These are phyloP conservation scores for Poecilus cupreus DNA, from an alignment of 2,888 invertebrate genomes.

Conservation along the genomic window DNA sequence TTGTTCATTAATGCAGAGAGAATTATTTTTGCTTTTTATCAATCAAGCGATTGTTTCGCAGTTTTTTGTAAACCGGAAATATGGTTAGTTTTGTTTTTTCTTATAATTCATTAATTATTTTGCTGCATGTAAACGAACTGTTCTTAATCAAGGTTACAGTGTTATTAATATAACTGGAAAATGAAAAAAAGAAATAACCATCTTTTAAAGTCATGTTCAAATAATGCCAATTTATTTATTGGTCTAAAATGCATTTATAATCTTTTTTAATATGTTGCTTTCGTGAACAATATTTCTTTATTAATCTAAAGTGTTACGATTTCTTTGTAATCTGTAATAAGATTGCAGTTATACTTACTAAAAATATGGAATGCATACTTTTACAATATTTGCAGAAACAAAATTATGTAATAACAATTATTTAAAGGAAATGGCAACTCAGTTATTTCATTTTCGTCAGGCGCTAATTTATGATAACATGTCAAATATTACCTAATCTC, in stretches of 20 bases:
- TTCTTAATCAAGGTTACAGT: conserved; percentile 20
- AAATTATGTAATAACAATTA: conserved; percentile 41
- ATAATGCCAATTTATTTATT: background rate
- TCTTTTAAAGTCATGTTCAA: background rate
- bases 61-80: conserved; percentile 24
- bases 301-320: background rate
- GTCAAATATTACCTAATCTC: conserved; percentile 11
- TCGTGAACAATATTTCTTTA: background rate
- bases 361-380: background rate
- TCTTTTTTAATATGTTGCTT: background rate
- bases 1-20: background rate
- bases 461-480: background rate
- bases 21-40: background rate
- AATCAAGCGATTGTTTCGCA: background rate
- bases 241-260: no score
- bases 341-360: background rate
- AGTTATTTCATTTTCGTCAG: conserved; percentile 11
- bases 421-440: conserved; percentile 29
- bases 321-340: background rate
- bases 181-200: background rate
- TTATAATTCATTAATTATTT: conserved; percentile 22
- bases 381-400: conserved; percentile 32
- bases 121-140: conserved; percentile 23
- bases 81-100: background rate
- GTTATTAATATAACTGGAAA: background rate